Evolutionary conservation across 2,113 vertebrate genomes (phyloP), one percentile per base, ranked within the genome.

Genomic region (Mastomys coucha): DNA sequence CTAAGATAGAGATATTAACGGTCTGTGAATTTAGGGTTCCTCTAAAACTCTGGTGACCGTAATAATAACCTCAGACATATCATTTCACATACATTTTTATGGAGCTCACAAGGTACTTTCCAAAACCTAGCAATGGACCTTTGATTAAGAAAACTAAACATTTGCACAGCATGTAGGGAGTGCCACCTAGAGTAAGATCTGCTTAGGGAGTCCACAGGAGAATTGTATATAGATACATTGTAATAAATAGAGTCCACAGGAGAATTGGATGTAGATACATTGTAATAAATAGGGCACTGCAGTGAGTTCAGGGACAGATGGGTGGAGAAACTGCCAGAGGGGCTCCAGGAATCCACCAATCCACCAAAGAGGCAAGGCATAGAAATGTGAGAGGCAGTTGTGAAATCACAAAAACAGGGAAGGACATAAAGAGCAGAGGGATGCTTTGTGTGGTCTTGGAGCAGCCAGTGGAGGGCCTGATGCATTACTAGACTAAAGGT

Each of bases 1-100:
- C 10, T 42, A 91, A 95, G 49, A 33, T 91, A 63, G n/a, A 49
- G 76, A 28, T 88, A 51, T 85, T 70, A 92, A 77, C 28, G 77
- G 42, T 60, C 22, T 91, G 33, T 84, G 70, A 92, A 93, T 89
- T 24, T 39, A 63, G 67, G 58, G 33, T 36, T 19, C 26, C 36
- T 87, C 77, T 94, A 91, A 94, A 94, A 89, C 72, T 72, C 75
- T 80, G 36, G 49, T 90, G 56, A 91, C 26, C 81, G 72, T 49
- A 93, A 45, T 70, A 94, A 94, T 80, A 65, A 20, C 53, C 70
- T 72, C 33, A 72, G 80, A 90, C 10, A 63, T 22, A 56, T 12
- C 65, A 28, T 70, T 92, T 91, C 33, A 81, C 17, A 22, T 14
- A 12, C 4, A 60, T 20, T 91, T 42, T 53, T 16, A 69, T 2